Base-by-base conservation (phyloP, 2,797 vertebrate genomes). In the Tenualosa thibaudeaui region DNA sequence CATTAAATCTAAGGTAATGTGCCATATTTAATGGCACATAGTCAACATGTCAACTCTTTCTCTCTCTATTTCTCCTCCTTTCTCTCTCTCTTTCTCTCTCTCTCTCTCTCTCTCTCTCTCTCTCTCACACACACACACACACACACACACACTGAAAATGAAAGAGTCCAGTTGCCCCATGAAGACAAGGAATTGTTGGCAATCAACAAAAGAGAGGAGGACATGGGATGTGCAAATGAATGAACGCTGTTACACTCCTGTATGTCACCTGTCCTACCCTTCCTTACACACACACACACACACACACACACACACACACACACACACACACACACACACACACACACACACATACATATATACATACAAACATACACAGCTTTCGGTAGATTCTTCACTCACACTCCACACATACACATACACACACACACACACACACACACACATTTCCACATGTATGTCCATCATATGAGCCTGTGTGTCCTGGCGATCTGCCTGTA, bases 401-500 rank as follows among this genome's bases (percentile, higher is more conserved):
- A 56, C 54, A 56, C 31, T 1, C 31, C 17, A 54, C 53, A 17
- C 53, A 54, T 13, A 54, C 13, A 15, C 15, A 15, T 13, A 54
- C 53, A 54, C 53, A 54, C 53, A 54, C 53, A 54, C 56, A 58
- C 56, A 58, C 19, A 58, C 56, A 58, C 56, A 58, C 56, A 58
- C 56, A 58, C 56, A 58, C 56, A 58, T 17, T 22, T 58, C 17
- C 19, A 58, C 56, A 58, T 58, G 19, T 17, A 22, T 58, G 56
- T 17, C 19, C 19, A 0, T 22, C 3, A 9, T 31, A 65, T 26
- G 24, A 31, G 24, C 10, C 24, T 65, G 24, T 58, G 56, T 65
- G 62, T 90, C 84, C 78, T 84, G 84, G 91, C 91, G 91, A 91
- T 91, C 92, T 91, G 93, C 93, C 94, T 90, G 87, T 91, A 95